A percentile compares a stretch with the other conserved stretches of the same genome.
phyloP scores from a whole-genome alignment of 2,113 vertebrate species.

The Chrysemys picta region DNA sequence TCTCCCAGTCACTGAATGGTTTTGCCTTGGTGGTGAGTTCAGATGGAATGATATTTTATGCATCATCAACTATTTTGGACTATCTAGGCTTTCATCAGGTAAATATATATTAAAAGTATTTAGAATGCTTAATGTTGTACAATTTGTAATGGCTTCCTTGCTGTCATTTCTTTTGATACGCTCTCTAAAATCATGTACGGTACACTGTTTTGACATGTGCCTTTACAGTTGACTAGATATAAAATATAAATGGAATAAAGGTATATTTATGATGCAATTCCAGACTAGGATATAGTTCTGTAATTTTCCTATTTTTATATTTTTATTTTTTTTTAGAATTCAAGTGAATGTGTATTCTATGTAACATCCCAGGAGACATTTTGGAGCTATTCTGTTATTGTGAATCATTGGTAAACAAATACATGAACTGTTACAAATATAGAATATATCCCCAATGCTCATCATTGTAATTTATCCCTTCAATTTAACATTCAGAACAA shows the following conservation, averaged over 20 bases:
- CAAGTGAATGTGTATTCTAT: background rate
- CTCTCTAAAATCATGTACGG: background rate
- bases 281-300: background rate
- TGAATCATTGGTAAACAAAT: background rate
- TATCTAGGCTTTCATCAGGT: slow-evolving; percentile 99
- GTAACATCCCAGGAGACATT: background rate
- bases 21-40: slow-evolving; percentile 94
- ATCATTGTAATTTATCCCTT: background rate
- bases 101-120: slow-evolving; percentile 32
- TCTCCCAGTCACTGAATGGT: slow-evolving; percentile 90
- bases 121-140: background rate
- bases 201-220: background rate
- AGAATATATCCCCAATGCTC: background rate
- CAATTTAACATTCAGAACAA: background rate
- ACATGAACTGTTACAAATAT: background rate
- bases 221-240: background rate
- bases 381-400: background rate
- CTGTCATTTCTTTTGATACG: background rate
- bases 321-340: background rate
- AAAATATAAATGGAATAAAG: background rate
- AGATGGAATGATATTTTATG: slow-evolving; percentile 97
- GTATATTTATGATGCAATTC: background rate
- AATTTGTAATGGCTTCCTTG: background rate
- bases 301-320: background rate
- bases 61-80: slow-evolving; percentile 93